Percentiles rank a stretch among this genome's conserved stretches.
phyloP scores from a whole-genome alignment of 2,113 vertebrate genomes.

The Cheilinus undulatus region DNA sequence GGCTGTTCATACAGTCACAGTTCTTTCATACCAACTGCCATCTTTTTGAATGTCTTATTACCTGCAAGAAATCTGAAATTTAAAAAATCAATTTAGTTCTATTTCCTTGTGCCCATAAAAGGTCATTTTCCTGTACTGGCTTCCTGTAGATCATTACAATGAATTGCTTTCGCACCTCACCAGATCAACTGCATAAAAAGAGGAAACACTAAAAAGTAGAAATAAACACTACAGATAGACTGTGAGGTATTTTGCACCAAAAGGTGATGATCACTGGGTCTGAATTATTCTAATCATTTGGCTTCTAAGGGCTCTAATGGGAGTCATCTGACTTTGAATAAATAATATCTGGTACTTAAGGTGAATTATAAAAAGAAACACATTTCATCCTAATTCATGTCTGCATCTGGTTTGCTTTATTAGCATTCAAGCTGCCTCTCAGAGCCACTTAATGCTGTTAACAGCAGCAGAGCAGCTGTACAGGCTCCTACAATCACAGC shows the following conservation, averaged over 20 bases:
- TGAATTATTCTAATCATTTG: not conserved
- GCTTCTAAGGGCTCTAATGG: not conserved
- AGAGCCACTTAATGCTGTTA: not conserved
- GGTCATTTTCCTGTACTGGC: slow-evolving; percentile 13
- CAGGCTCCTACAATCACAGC: no score
- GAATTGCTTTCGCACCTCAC: not conserved
- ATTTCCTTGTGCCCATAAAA: slow-evolving; percentile 1
- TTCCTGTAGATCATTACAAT: slow-evolving; percentile 2
- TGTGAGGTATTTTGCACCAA: not conserved
- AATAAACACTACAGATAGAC: no score
- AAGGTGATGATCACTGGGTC: not conserved
- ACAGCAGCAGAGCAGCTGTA: not conserved
- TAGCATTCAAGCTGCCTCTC: not conserved
- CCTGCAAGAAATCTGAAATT: not conserved
- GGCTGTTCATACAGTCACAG: no score
- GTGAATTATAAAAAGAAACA: not conserved
- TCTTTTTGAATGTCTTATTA: not conserved
- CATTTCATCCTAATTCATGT: slow-evolving; percentile 3
- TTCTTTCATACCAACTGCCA: not conserved
- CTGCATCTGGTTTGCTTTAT: not conserved
- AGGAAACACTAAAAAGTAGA: not conserved
- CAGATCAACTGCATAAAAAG: not conserved
- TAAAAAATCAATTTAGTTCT: no score
- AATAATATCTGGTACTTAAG: not conserved
- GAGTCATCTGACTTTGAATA: not conserved